Conservation (phyloP, 2,113 vertebrate genomes). For the Megalops atlanticus region DNA sequence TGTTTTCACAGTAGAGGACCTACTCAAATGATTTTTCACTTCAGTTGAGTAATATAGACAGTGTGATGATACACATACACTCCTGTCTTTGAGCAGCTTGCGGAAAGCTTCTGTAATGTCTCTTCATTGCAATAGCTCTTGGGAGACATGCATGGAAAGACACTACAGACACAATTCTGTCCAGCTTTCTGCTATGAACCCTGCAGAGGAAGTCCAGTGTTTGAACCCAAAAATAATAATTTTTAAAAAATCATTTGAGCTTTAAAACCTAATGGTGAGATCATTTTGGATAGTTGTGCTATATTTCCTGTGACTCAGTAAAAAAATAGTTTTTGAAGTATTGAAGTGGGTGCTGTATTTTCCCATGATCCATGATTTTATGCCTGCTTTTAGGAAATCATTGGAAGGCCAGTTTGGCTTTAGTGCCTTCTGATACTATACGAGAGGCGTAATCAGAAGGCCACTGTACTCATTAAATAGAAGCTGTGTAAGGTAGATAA, state of each 20-base stretch:
- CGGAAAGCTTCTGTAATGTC: neutral
- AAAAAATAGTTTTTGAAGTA: too few species aligned
- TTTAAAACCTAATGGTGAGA: neutral
- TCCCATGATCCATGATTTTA: neutral
- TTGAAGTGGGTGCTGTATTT: too few species aligned
- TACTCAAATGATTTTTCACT: slow-evolving; percentile 5
- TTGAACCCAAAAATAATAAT: too few species aligned
- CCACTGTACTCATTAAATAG: too few species aligned
- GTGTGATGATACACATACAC: slow-evolving; percentile 7
- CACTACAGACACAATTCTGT: neutral
- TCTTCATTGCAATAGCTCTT: too few species aligned
- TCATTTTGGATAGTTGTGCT: too few species aligned
- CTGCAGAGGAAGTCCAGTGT: neutral
- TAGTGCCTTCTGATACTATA: neutral
- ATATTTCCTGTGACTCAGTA: too few species aligned
- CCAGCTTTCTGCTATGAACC: neutral
- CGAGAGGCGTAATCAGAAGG: too few species aligned
- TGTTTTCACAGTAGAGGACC: neutral
- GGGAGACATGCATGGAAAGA: neutral
- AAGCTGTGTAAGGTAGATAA: too few species aligned
- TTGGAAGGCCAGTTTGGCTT: neutral
- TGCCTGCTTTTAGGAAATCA: neutral
- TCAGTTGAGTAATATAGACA: slow-evolving; percentile 16
- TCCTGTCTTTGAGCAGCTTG: slow-evolving; percentile 10
- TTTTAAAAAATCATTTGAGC: too few species aligned